phyloP scores from a whole-genome alignment of 2,113 vertebrate genomes.

The Galbula dea region DNA sequence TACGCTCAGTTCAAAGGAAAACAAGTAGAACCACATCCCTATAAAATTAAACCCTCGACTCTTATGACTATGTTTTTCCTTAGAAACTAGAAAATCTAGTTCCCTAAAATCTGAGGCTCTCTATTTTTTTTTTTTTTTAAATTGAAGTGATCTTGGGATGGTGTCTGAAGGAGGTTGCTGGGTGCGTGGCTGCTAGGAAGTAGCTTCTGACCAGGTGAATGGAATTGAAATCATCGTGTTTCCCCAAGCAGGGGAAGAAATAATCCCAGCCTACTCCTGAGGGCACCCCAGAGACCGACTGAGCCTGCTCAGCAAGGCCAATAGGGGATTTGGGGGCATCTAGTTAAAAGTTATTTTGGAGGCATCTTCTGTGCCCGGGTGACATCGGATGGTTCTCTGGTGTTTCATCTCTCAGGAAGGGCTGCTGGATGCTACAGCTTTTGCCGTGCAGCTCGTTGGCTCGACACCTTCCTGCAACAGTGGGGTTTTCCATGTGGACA shows the following conservation, averaged over 20 bases:
- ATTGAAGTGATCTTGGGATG: not conserved
- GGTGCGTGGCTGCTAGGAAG: not conserved
- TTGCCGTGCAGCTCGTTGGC: not conserved
- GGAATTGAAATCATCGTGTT: not conserved
- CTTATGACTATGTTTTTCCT: not conserved
- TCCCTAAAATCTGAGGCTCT: not conserved
- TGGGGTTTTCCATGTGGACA: not conserved
- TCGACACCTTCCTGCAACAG: accelerated
- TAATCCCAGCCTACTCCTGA: not conserved
- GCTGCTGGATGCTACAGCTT: not conserved
- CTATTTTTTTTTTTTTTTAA: not conserved
- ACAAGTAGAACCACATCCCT: not conserved
- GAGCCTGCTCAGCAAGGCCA: not conserved
- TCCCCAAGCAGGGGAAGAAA: not conserved
- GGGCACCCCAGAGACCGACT: not conserved
- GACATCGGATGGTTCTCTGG: not conserved
- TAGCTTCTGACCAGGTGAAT: not conserved
- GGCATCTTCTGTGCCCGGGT: not conserved
- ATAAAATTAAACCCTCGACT: not conserved
- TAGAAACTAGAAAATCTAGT: not conserved
- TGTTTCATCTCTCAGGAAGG: not conserved
- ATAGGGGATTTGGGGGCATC: not conserved
- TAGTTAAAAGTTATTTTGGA: not conserved
- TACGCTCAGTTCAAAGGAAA: not conserved
- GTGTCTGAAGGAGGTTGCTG: not conserved